Conservation (phyloP, 1,140 invertebrate genomes). For the Mesaphorura yosii region DNA sequence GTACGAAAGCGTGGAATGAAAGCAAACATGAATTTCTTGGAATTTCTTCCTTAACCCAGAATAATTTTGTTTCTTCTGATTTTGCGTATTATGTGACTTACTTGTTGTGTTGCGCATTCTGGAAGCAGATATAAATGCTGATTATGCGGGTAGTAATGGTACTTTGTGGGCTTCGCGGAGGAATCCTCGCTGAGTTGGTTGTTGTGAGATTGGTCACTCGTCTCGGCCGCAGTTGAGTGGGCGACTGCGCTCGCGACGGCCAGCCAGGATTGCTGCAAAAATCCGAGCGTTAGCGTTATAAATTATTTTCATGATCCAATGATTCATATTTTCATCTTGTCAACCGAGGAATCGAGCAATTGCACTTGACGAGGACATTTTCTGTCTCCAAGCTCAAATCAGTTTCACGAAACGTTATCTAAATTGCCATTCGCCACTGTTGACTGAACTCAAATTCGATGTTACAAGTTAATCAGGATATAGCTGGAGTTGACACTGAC, state of each 20-base stretch:
- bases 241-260: slow-evolving; percentile 29
- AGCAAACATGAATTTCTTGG: too few relatives aligned
- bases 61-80: background rate
- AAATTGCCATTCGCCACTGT: too few relatives aligned
- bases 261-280: slow-evolving; percentile 30
- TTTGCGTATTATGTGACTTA: slow-evolving; percentile 34
- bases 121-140: slow-evolving; percentile 80
- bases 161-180: slow-evolving; percentile 73
- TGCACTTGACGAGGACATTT: too few relatives aligned
- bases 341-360: too few relatives aligned
- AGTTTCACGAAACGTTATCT: too few relatives aligned
- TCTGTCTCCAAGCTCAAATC: too few relatives aligned
- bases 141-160: slow-evolving; percentile 88
- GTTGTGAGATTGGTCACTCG: slow-evolving; percentile 14
- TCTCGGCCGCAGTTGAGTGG: slow-evolving; percentile 26
- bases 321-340: too few relatives aligned
- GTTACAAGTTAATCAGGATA: too few relatives aligned
- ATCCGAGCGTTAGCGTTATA: too few relatives aligned
- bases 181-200: slow-evolving; percentile 13
- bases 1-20: slow-evolving; percentile 33
- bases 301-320: too few relatives aligned
- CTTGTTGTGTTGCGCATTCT: slow-evolving; percentile 84
- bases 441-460: too few relatives aligned
- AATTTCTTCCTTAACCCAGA: background rate
- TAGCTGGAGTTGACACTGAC: too few relatives aligned